Conservation (phyloP, 2,797 vertebrate genomes). For the Silurus aristotelis region DNA sequence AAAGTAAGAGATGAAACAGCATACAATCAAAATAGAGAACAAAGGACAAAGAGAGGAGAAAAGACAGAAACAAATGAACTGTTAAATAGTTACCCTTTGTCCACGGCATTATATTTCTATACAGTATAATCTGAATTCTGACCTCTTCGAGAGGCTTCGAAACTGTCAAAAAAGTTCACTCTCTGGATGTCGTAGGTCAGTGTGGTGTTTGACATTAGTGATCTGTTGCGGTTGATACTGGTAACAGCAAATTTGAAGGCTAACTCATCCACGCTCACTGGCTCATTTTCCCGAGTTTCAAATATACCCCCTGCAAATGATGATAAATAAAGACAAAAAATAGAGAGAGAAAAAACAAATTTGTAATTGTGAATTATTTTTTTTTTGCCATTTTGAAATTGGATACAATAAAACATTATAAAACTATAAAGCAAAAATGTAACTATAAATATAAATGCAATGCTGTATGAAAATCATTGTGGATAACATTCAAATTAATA, state of each 20-base stretch:
- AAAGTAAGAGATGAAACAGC: background rate
- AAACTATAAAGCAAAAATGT: background rate
- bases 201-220: constrained; percentile 94
- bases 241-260: constrained; percentile 98
- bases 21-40: background rate
- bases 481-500: background rate
- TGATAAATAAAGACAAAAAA: constrained; percentile 13
- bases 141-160: constrained; percentile 97
- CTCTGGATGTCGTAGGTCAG: constrained; percentile 98
- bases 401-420: background rate
- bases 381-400: background rate
- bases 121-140: constrained; percentile 48
- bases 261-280: constrained; percentile 92
- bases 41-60: background rate
- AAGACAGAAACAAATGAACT: background rate
- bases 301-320: constrained; percentile 90
- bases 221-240: constrained; percentile 96
- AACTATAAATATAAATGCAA: background rate
- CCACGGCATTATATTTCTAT: background rate
- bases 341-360: background rate
- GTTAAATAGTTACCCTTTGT: background rate
- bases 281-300: constrained; percentile 93
- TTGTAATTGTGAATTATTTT: background rate
- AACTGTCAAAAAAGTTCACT: constrained; percentile 96
- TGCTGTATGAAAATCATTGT: background rate